Evolutionary conservation across 2,797 vertebrate genomes (phyloP).

Genomic region (Urocyon cinereoargenteus): DNA sequence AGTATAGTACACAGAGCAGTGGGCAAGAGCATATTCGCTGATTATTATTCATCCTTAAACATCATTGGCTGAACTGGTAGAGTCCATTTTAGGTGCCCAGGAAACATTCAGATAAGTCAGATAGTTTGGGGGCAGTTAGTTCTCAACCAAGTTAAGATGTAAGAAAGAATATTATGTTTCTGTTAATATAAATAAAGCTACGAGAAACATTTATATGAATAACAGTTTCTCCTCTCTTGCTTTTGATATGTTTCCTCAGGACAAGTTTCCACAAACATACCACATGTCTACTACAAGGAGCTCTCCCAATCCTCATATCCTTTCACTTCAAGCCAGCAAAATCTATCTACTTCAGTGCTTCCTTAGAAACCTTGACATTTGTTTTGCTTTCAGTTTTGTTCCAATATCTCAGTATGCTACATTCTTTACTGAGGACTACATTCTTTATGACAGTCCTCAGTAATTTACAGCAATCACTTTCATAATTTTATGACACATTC

Average conservation of each 20-base stretch:
- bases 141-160: not conserved
- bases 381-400: constrained; percentile 45
- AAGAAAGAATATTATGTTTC: not conserved
- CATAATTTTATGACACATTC: constrained; percentile 36
- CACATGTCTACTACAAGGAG: not conserved
- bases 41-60: not conserved
- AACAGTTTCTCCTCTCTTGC: not conserved
- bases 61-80: not conserved
- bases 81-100: not conserved
- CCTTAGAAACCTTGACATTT: constrained; percentile 13
- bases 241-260: constrained; percentile 24
- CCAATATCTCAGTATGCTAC: not conserved
- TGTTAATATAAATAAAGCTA: constrained; percentile 1
- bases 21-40: not conserved
- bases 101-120: not conserved
- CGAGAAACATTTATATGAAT: constrained; percentile 25
- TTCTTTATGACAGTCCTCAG: not conserved
- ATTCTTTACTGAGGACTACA: not conserved
- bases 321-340: not conserved
- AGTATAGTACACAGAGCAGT: not conserved
- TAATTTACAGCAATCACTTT: constrained; percentile 51
- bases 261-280: not conserved
- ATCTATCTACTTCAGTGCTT: not conserved
- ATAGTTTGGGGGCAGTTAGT: not conserved
- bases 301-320: not conserved